Conservation (phyloP, 92 coral and sea anemone genomes). For the Chrysogorgia sp. region DNA sequence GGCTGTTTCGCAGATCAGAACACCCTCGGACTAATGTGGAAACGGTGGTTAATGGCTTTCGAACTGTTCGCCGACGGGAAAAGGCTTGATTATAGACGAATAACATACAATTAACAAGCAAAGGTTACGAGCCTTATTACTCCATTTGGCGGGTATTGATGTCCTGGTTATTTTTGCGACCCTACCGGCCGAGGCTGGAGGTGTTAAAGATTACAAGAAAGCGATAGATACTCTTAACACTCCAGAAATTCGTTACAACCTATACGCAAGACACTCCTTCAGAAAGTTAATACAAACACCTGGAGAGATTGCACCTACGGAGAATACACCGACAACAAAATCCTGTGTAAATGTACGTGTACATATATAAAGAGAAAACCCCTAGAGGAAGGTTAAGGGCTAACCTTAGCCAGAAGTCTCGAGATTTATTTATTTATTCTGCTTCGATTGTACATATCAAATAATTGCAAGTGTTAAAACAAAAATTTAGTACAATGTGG, state of each 20-base stretch:
- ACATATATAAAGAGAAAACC: slow-evolving; percentile 33
- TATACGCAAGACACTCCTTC: slow-evolving; percentile 57
- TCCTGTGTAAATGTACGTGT: slow-evolving; percentile 39
- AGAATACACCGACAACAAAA: slow-evolving; percentile 9
- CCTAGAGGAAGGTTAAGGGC: too few relatives aligned
- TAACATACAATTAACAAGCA: slow-evolving; percentile 34
- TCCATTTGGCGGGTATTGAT: slow-evolving; percentile 48
- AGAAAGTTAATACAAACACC: slow-evolving; percentile 24
- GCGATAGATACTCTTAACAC: slow-evolving; percentile 47
- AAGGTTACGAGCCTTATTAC: slow-evolving; percentile 48
- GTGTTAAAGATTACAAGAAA: slow-evolving; percentile 28
- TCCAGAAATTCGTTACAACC: slow-evolving; percentile 51
- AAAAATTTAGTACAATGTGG: too few relatives aligned
- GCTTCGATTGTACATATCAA: too few relatives aligned
- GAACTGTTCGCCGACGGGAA: slow-evolving; percentile 49
- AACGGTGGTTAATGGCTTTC: too few relatives aligned
- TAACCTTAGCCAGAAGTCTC: too few relatives aligned
- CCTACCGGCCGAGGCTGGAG: slow-evolving; percentile 43
- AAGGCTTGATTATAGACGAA: slow-evolving; percentile 46
- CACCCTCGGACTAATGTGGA: too few relatives aligned
- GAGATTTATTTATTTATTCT: too few relatives aligned
- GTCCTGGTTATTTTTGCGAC: slow-evolving; percentile 55
- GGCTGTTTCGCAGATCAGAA: too few relatives aligned
- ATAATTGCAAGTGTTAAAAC: too few relatives aligned
- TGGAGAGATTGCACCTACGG: slow-evolving; percentile 34